Conservation (phyloP, 2,797 vertebrate genomes). For the Argyrosomus regius region DNA sequence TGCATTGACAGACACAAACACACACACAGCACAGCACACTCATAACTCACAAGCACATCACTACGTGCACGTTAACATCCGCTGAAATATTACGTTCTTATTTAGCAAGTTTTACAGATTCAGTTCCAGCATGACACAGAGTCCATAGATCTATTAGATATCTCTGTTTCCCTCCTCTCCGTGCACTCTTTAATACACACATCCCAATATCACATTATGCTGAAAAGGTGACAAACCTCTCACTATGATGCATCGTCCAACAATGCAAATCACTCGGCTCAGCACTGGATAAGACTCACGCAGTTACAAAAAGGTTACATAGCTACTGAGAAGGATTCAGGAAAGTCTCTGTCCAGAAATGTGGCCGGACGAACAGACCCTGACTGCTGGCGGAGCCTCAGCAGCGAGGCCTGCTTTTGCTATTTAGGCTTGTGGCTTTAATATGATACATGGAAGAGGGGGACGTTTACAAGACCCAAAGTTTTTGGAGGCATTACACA, state of each 20-base stretch:
- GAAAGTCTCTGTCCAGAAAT: slow-evolving; percentile 36
- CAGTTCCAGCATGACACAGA: slow-evolving; percentile 47
- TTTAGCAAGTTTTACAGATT: slow-evolving; percentile 69
- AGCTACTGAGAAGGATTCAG: slow-evolving; percentile 24
- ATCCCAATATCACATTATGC: slow-evolving; percentile 54
- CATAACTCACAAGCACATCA: slow-evolving; percentile 66
- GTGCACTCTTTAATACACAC: slow-evolving; percentile 60
- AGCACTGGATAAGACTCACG: slow-evolving; percentile 30
- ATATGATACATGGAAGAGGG: slow-evolving; percentile 38
- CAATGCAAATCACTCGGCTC: slow-evolving; percentile 52
- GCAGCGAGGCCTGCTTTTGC: slow-evolving; percentile 31
- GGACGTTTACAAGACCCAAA: slow-evolving; percentile 39
- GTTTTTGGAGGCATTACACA: slow-evolving; percentile 46
- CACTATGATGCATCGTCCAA: slow-evolving; percentile 54
- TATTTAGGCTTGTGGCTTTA: slow-evolving; percentile 46
- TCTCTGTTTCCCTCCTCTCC: slow-evolving; percentile 51
- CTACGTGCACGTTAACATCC: slow-evolving; percentile 36
- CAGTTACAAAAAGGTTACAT: slow-evolving; percentile 27
- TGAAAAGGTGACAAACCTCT: slow-evolving; percentile 67
- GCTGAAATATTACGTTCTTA: slow-evolving; percentile 73
- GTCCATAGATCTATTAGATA: slow-evolving; percentile 56
- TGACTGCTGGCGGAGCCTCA: slow-evolving; percentile 24
- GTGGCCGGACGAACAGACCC: slow-evolving; percentile 4
- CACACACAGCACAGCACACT: slow-evolving; percentile 21
- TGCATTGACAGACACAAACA: slow-evolving; percentile 56